Percentiles rank a stretch among this genome's conserved stretches.
phyloP scores from a whole-genome alignment of 2,113 vertebrate genomes.

The Pycnonotus jocosus region DNA sequence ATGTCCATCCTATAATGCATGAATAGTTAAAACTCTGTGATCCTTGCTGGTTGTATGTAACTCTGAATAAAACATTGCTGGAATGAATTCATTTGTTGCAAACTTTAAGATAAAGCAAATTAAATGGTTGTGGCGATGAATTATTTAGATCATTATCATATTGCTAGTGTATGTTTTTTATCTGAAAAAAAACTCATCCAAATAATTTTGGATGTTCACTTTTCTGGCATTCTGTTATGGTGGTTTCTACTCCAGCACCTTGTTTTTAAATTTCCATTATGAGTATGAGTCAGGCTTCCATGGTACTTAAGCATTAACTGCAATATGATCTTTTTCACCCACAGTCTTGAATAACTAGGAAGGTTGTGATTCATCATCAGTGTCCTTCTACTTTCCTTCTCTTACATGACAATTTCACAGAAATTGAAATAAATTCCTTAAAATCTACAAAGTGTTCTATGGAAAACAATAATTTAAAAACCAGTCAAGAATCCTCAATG shows the following conservation, averaged over 20 bases:
- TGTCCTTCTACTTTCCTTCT: not conserved
- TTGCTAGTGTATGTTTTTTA: not conserved
- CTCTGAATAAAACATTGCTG: not conserved
- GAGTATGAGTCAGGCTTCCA: not conserved
- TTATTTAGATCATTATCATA: not conserved
- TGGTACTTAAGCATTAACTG: not conserved
- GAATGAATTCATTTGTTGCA: not conserved
- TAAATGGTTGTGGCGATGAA: not conserved
- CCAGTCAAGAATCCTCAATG: not conserved
- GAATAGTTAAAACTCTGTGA: not conserved
- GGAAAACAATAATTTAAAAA: not conserved
- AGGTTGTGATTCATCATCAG: not conserved
- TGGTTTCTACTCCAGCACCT: not conserved
- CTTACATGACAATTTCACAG: not conserved
- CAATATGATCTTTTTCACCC: not conserved
- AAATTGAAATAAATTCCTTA: not conserved
- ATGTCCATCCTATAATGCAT: not conserved
- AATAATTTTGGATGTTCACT: not conserved
- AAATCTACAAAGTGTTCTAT: not conserved
- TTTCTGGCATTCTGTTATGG: not conserved
- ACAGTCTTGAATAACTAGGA: not conserved
- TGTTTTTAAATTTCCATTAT: not conserved
- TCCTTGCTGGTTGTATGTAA: not conserved
- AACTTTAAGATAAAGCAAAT: not conserved
- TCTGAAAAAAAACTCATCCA: not conserved